Conservation (phyloP, 1,140 invertebrate genomes). For the Delia radicum region DNA sequence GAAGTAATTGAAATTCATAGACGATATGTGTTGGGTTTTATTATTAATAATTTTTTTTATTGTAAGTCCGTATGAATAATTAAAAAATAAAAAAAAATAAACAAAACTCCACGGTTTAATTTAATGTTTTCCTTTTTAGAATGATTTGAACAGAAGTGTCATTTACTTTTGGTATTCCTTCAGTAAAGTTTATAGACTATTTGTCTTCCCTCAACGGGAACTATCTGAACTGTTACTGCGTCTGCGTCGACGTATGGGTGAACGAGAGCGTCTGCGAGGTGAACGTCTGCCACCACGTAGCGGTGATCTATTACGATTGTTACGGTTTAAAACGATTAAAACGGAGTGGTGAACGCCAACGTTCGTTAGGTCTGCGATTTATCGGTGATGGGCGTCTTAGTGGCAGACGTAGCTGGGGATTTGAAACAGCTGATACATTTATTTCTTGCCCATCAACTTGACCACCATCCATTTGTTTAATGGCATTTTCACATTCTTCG, state of each 20-base stretch:
- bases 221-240: slow-evolving; percentile 54
- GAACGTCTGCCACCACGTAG: slow-evolving; percentile 39
- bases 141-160: neutral
- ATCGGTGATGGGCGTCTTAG: slow-evolving; percentile 66
- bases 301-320: slow-evolving; percentile 42
- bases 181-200: neutral
- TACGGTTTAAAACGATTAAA: slow-evolving; percentile 50
- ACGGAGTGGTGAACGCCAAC: slow-evolving; percentile 66
- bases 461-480: slow-evolving; percentile 99
- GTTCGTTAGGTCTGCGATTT: slow-evolving; percentile 61
- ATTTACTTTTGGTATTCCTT: neutral
- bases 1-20: too few relatives aligned
- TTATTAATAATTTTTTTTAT: neutral
- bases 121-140: too few relatives aligned
- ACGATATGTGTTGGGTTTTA: neutral
- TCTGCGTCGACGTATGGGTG: slow-evolving; percentile 49
- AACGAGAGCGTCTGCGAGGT: slow-evolving; percentile 51
- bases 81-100: neutral
- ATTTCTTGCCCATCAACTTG: slow-evolving; percentile 93
- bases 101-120: too few relatives aligned
- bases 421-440: slow-evolving; percentile 84
- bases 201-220: slow-evolving; percentile 34
- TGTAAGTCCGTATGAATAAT: neutral
- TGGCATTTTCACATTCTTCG: slow-evolving; percentile 96
- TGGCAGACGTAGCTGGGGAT: slow-evolving; percentile 70